Conservation (phyloP, 2,113 vertebrate species). For the Spea bombifrons region DNA sequence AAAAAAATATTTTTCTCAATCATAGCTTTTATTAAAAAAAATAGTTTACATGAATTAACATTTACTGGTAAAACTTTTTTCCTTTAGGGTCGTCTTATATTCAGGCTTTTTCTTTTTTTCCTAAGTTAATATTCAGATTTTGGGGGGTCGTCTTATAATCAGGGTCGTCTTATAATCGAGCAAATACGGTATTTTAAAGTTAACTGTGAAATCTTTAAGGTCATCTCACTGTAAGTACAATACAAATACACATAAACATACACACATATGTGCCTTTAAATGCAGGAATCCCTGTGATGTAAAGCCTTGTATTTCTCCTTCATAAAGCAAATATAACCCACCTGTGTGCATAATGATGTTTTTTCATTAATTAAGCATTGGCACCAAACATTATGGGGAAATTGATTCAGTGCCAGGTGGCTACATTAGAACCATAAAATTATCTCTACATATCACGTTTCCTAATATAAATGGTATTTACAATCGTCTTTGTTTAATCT, state of each 20-base stretch:
- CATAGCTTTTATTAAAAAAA: too few species aligned
- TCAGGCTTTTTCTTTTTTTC: too few species aligned
- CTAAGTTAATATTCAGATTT: too few species aligned
- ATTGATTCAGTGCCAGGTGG: background rate
- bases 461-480: background rate
- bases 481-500: background rate
- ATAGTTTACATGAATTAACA: too few species aligned
- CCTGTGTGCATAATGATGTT: background rate
- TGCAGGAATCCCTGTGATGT: conserved; percentile 4
- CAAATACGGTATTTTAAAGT: too few species aligned
- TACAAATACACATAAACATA: background rate
- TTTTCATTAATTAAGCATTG: background rate
- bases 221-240: background rate
- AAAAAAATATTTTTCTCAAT: too few species aligned
- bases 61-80: too few species aligned
- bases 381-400: background rate
- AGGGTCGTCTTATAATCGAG: too few species aligned
- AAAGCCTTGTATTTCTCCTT: background rate
- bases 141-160: too few species aligned
- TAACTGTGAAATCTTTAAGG: too few species aligned
- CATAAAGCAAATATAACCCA: background rate
- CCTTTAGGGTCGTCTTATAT: too few species aligned
- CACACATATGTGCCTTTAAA: background rate
- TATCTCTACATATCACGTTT: background rate
- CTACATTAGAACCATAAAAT: background rate